Evolutionary conservation across 2,888 invertebrate genomes (phyloP), one percentile per base, ranked within the genome.

Genomic region (Phytoseiulus persimilis): DNA sequence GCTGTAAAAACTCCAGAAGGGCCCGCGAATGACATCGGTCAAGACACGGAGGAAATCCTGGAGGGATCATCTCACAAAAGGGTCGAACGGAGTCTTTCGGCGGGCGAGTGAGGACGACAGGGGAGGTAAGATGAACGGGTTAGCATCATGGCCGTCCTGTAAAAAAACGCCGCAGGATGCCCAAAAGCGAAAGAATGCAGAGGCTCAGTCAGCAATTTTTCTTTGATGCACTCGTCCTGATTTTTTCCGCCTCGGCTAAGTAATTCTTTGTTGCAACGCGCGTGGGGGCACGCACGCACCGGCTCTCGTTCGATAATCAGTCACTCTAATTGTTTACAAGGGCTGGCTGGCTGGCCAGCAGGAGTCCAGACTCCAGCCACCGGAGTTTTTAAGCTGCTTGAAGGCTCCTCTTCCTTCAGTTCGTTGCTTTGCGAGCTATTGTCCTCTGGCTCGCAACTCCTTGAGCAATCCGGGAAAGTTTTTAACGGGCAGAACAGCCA

Each of bases 301-400:
- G 18, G 28, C 87, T 87, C 31, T 33, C 87, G 87, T 39, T 87
- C 65, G 87, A 87, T 87, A 87, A 87, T 87, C 87, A 87, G 87
- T 87, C 87, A 87, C 45, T 87, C 87, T 87, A 87, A 87, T 87
- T 87, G 87, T 87, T 87, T 87, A 87, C 87, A 87, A 87, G 65
- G 65, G 65, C 65, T 65, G 5, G 23, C 23, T 28, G 65, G 65
- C 65, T 65, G 65, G 23, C 23, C 65, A 65, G 65, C 65, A 65
- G 65, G 65, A 65, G 65, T 65, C 65, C 65, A 28, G 65, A 65
- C 65, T 65, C 65, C 65, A 65, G 28, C 5, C 65, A 28, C 9
- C 18, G 28, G 65, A 14, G 65, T 65, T 65, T 65, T 65, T 65
- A 65, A 14, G 65, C 18, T 65, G 23, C 65, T 65, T 28, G 65